Evolutionary conservation across 2,113 vertebrate genomes (phyloP).

Genomic region (Morone chrysops): DNA sequence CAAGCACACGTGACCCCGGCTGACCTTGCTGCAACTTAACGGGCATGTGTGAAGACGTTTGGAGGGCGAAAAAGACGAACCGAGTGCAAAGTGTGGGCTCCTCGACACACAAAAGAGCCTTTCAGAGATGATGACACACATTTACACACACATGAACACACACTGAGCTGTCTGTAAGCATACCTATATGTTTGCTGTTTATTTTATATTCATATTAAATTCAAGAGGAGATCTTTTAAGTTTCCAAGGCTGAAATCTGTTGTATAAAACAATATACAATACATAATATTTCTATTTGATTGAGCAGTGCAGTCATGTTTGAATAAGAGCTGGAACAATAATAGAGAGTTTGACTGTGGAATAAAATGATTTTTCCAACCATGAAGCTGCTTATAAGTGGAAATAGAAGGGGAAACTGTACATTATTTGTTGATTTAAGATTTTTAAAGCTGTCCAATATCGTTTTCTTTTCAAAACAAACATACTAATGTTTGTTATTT

Average conservation of each 20-base stretch:
- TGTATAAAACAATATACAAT: too few relatives aligned
- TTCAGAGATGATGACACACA: conserved; percentile 28
- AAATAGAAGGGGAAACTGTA: neutral
- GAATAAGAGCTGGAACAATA: neutral
- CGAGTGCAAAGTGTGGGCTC: conserved; percentile 1
- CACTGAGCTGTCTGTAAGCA: neutral
- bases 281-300: neutral
- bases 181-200: neutral
- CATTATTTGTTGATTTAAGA: neutral
- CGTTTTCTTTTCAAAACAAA: neutral
- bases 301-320: neutral
- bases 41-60: conserved; percentile 39
- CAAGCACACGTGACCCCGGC: conserved; percentile 22
- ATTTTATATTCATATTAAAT: too few relatives aligned
- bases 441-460: neutral
- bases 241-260: too few relatives aligned
- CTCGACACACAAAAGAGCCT: conserved; percentile 34
- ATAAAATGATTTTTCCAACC: neutral
- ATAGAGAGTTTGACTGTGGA: neutral
- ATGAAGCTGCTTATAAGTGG: neutral
- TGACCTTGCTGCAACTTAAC: conserved; percentile 41
- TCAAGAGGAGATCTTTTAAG: too few relatives aligned
- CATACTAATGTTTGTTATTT: neutral
- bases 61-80: neutral
- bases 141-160: conserved; percentile 14